These are phyloP conservation scores for Orchesellides sinensis DNA, from an alignment of 2,888 invertebrate genomes.

Conservation along the genomic window DNA sequence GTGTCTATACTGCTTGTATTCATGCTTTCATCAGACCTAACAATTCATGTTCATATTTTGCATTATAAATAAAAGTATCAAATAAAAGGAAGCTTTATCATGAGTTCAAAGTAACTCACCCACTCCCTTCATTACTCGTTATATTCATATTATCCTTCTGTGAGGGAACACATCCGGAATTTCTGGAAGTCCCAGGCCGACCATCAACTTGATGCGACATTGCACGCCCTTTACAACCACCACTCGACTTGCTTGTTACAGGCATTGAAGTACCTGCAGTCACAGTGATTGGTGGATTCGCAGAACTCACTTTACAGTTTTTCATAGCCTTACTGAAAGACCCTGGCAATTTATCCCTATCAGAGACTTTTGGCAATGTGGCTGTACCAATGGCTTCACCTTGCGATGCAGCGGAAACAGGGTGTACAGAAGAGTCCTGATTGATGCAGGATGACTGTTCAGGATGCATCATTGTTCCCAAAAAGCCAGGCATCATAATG, in stretches of 20 bases:
- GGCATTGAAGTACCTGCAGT: not conserved
- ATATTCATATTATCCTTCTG: not conserved
- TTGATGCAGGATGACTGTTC: conserved; percentile 17
- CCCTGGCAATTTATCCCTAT: conserved; percentile 23
- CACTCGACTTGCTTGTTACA: not conserved
- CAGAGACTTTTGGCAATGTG: conserved; percentile 38
- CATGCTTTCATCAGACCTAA: conserved; percentile 75
- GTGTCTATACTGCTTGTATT: conserved; percentile 51
- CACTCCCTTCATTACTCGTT: conserved; percentile 19
- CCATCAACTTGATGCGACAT: not conserved
- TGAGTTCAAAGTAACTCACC: conserved; percentile 15
- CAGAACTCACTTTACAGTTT: not conserved
- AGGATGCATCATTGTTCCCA: conserved; percentile 41
- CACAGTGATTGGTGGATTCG: not conserved
- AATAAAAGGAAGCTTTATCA: no score
- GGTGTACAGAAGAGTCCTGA: conserved; percentile 5
- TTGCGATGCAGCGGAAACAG: conserved; percentile 16
- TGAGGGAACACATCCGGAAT: not conserved
- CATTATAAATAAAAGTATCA: no score
- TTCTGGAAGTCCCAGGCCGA: not conserved
- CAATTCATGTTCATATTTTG: conserved; percentile 56
- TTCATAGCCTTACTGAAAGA: not conserved
- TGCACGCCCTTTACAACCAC: not conserved
- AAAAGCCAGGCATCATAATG: conserved; percentile 43
- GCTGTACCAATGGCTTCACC: conserved; percentile 39